phyloP scores from a whole-genome alignment of 2,888 invertebrate genomes.

The Conomelus anceps region DNA sequence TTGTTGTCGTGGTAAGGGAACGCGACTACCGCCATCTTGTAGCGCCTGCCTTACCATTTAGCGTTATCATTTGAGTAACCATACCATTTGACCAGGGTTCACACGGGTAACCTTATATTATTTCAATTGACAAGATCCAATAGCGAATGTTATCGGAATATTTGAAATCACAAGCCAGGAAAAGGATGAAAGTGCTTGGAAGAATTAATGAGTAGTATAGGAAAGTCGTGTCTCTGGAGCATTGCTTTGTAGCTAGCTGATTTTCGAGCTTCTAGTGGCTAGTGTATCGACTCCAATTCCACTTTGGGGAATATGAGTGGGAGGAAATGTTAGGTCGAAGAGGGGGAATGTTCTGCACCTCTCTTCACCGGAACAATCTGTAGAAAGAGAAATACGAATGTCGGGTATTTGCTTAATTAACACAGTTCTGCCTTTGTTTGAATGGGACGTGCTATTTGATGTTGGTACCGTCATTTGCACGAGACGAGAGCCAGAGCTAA shows the following conservation, averaged over 20 bases:
- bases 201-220: no score
- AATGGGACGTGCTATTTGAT: not conserved
- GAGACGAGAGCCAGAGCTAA: not conserved
- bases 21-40: no score
- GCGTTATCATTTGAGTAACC: no score
- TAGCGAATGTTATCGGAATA: no score
- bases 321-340: not conserved
- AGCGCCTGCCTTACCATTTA: no score
- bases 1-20: no score
- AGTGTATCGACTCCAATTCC: not conserved
- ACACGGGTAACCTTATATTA: no score
- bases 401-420: constrained; percentile 6
- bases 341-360: not conserved
- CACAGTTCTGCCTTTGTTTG: constrained; percentile 2
- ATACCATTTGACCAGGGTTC: no score
- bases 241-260: not conserved
- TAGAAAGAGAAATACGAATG: not conserved
- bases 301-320: not conserved
- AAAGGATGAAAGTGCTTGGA: no score
- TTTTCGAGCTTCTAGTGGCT: not conserved
- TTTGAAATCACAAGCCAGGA: no score
- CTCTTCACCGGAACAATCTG: not conserved
- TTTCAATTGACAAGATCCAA: no score
- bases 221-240: no score
- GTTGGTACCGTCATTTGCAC: not conserved